phyloP scores from a whole-genome alignment of 2,113 vertebrate genomes.

The Pelecanoides urinatrix region DNA sequence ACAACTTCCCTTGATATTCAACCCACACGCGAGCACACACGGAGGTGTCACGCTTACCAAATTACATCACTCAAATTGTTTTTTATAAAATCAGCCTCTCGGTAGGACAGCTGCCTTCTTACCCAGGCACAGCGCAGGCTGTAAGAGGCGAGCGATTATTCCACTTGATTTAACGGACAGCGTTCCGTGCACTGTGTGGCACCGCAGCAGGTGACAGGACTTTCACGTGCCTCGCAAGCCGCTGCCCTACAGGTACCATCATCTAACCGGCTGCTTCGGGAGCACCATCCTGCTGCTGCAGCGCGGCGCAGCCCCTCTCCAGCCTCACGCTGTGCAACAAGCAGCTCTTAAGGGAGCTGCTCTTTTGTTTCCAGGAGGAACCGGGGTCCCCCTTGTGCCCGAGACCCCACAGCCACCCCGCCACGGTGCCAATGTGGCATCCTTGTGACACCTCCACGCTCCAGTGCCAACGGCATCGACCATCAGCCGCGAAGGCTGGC shows the following conservation, averaged over 20 bases:
- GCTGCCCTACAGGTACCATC: neutral
- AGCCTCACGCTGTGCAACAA: rapidly evolving
- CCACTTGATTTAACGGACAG: neutral
- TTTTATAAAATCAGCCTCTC: neutral
- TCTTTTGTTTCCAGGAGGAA: neutral
- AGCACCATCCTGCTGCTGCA: neutral
- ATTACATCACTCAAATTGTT: neutral
- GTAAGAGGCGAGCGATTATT: rapidly evolving
- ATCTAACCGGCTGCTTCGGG: rapidly evolving
- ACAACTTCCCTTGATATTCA: neutral
- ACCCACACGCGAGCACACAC: neutral
- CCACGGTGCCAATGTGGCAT: neutral
- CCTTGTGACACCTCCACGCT: rapidly evolving
- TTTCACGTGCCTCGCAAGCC: rapidly evolving
- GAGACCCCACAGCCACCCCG: neutral
- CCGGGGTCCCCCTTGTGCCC: rapidly evolving
- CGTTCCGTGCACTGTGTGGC: neutral
- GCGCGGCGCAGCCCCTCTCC: neutral
- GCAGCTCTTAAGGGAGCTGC: neutral
- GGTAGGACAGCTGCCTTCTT: neutral
- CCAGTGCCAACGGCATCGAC: neutral
- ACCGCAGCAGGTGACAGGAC: neutral
- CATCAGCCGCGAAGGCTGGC: neutral
- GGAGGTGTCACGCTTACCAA: neutral
- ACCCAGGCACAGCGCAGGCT: neutral